Conservation (phyloP, 1,140 invertebrate species). For the Cotesia vestalis region DNA sequence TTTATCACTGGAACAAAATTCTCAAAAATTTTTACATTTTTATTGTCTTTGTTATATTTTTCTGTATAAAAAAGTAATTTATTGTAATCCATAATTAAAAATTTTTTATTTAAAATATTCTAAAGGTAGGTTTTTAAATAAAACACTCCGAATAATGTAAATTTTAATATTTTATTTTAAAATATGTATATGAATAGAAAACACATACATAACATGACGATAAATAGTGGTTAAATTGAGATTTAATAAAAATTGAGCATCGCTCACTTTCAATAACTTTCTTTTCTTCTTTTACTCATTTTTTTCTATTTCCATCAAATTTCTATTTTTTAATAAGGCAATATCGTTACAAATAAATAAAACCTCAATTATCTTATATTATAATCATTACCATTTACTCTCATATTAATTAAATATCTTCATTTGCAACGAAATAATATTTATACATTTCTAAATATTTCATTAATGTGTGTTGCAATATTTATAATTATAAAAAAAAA, state of each 20-base stretch:
- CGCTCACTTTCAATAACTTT: background rate
- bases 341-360: slow-evolving; percentile 46
- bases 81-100: slow-evolving; percentile 42
- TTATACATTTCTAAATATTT: too few species aligned
- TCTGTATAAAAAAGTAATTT: slow-evolving; percentile 51
- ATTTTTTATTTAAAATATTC: too few species aligned
- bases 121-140: slow-evolving; percentile 2
- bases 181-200: slow-evolving; percentile 64
- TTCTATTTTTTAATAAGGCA: slow-evolving; percentile 39
- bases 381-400: too few species aligned
- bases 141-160: background rate
- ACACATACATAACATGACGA: slow-evolving; percentile 61
- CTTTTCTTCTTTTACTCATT: background rate
- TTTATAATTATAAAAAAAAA: too few species aligned
- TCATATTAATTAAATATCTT: too few species aligned
- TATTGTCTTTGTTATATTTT: slow-evolving; percentile 50
- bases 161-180: slow-evolving; percentile 57
- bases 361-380: slow-evolving; percentile 19
- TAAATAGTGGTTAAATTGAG: slow-evolving; percentile 45
- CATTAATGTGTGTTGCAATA: too few species aligned
- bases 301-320: background rate
- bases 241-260: background rate
- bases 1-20: slow-evolving; percentile 44
- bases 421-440: too few species aligned
- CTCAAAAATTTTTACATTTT: slow-evolving; percentile 43